A percentile compares a stretch with the other conserved stretches of the same genome.
Evolutionary conservation across 2,888 invertebrate species (phyloP).

Genomic region (Monopis laevigella): DNA sequence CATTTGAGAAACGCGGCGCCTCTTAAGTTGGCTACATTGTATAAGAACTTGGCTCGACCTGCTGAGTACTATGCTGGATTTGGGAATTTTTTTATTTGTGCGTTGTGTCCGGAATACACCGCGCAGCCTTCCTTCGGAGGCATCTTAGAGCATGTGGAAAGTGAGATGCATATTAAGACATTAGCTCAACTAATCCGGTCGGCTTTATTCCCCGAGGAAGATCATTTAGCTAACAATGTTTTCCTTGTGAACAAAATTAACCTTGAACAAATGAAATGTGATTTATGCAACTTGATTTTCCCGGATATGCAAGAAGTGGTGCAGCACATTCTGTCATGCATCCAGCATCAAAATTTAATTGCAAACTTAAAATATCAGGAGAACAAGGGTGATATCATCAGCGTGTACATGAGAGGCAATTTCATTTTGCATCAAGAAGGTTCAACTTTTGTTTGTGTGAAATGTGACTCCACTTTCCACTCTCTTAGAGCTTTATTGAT

Average conservation of each 20-base stretch:
- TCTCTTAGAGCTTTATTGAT: conserved; percentile 45
- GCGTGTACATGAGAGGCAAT: conserved; percentile 52
- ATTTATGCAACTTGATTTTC: conserved; percentile 35
- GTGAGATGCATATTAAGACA: conserved; percentile 39
- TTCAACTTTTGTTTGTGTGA: conserved; percentile 35
- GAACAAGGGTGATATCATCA: conserved; percentile 49
- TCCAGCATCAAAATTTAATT: conserved; percentile 39
- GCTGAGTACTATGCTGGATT: conserved; percentile 55
- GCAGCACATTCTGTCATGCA: conserved; percentile 35
- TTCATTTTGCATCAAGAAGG: conserved; percentile 49
- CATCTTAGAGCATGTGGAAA: conserved; percentile 52
- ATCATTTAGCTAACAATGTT: conserved; percentile 30
- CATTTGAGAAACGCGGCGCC: conserved; percentile 56
- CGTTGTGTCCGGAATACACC: conserved; percentile 42
- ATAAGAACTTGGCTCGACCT: conserved; percentile 50
- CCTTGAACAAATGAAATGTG: conserved; percentile 31
- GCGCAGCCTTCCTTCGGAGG: conserved; percentile 52
- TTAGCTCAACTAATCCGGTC: conserved; percentile 40
- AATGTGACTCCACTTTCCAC: conserved; percentile 42
- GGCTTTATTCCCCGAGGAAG: conserved; percentile 29
- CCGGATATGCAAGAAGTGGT: conserved; percentile 32
- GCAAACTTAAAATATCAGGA: conserved; percentile 31
- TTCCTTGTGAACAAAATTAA: conserved; percentile 33
- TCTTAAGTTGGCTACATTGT: conserved; percentile 40
- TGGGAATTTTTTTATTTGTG: conserved; percentile 52